Evolutionary conservation across 2,113 vertebrate genomes (phyloP).

Genomic region (Tyto alba): DNA sequence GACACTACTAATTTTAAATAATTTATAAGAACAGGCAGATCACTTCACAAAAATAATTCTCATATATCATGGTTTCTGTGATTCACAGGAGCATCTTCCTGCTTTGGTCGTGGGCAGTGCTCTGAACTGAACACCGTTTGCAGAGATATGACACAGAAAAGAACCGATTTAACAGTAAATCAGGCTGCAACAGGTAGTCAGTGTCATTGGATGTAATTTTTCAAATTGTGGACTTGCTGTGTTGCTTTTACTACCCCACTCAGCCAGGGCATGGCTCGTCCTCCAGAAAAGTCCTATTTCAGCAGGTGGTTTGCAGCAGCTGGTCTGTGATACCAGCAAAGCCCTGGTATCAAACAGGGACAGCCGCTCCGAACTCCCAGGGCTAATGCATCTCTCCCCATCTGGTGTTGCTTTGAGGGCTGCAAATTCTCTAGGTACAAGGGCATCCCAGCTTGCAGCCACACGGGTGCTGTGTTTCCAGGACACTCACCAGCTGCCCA

Average conservation of each 20-base stretch:
- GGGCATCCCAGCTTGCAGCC: background rate
- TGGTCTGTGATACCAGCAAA: background rate
- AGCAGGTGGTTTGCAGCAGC: background rate
- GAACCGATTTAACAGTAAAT: background rate
- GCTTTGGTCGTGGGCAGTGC: fast-evolving
- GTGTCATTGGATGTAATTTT: background rate
- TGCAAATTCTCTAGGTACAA: background rate
- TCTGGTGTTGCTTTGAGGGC: background rate
- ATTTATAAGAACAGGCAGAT: conserved; percentile 16
- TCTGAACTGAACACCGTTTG: background rate
- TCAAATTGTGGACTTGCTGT: background rate
- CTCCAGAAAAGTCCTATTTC: background rate
- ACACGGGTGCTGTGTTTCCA: background rate
- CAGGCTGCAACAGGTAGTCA: background rate
- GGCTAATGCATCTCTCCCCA: background rate
- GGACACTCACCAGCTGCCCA: background rate
- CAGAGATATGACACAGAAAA: background rate
- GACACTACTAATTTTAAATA: conserved; percentile 38
- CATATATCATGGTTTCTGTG: background rate
- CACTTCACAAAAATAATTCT: background rate
- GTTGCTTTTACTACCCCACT: background rate
- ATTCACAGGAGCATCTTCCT: background rate
- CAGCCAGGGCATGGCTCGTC: background rate
- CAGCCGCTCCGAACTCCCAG: background rate
- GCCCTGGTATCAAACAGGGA: background rate